A percentile compares a stretch with the other conserved stretches of the same genome.
Evolutionary conservation across 2,113 vertebrate species (phyloP).

Genomic region (Zosterops japonicus): DNA sequence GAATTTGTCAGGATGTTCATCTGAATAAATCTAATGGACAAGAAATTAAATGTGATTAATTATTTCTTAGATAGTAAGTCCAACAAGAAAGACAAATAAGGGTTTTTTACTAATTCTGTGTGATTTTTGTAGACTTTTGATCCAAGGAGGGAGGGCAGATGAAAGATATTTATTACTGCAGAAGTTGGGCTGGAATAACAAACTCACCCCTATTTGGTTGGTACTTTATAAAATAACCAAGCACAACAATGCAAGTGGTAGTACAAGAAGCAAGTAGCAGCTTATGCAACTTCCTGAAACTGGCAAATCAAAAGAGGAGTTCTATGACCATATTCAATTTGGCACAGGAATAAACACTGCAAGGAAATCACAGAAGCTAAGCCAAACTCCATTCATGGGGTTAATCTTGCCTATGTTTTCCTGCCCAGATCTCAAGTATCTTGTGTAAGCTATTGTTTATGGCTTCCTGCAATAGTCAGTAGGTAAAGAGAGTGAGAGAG

Average conservation of each 20-base stretch:
- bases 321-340: not conserved
- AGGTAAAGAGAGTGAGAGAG: not conserved
- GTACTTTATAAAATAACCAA: not conserved
- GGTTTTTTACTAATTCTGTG: not conserved
- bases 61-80: not conserved
- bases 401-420: not conserved
- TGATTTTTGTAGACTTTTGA: not conserved
- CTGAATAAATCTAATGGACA: not conserved
- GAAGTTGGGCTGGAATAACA: not conserved
- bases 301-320: not conserved
- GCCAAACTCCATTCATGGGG: not conserved
- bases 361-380: not conserved
- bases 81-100: not conserved
- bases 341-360: not conserved
- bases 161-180: not conserved
- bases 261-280: not conserved
- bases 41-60: not conserved
- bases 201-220: not conserved
- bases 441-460: not conserved
- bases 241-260: not conserved
- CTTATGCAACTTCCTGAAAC: not conserved
- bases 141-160: not conserved
- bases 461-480: not conserved
- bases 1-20: not conserved
- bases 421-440: not conserved